Evolutionary conservation across 2,113 vertebrate species (phyloP), one percentile per base, ranked within the genome.

Genomic region (Pseudorectes ferrugineus): DNA sequence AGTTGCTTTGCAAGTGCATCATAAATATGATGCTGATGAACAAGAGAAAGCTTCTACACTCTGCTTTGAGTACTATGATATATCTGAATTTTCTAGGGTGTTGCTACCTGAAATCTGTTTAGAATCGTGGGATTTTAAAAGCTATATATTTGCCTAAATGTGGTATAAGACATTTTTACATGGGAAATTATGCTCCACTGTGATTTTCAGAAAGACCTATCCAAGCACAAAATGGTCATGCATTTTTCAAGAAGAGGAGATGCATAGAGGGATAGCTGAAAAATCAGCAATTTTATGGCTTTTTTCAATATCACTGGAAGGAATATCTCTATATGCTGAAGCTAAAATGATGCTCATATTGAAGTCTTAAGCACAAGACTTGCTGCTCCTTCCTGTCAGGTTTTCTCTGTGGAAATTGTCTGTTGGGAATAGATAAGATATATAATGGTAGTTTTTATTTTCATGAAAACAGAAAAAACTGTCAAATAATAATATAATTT

Each of bases 1-100:
- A 91, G 73, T 92, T 96, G 95, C 76, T 92, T 82, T 91, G 94
- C 26, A 66, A 79, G 66, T 42, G 40, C 52, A 66, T 92, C 85
- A 95, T 92, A 93, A 88, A 95, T 88, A 88, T 0, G 3, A 77
- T 11, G 19, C 59, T 55, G 54, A 92, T 61, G 80, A 95, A 73
- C 26, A 81, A 79, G 29, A 83, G 52, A 65, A 86, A 71, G 18
- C 26, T 79, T 63, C 67, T 72, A 61, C 18, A 12, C 6, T 63
- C 57, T 14, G 5, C 45, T 81, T 76, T 82, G 71, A 65, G 51
- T 38, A 14, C 81, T 72, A 19, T 70, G 74, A 80, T 66, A 61
- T 46, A 89, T 77, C 28, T 49, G 35, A 75, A 81, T 73, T 95
- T 95, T 88, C 88, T 63, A 71, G 36, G 15, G 59, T 92, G 42